Evolutionary conservation across 2,113 vertebrate genomes (phyloP).

Genomic region (Calyptommatus sinebrachiatus): DNA sequence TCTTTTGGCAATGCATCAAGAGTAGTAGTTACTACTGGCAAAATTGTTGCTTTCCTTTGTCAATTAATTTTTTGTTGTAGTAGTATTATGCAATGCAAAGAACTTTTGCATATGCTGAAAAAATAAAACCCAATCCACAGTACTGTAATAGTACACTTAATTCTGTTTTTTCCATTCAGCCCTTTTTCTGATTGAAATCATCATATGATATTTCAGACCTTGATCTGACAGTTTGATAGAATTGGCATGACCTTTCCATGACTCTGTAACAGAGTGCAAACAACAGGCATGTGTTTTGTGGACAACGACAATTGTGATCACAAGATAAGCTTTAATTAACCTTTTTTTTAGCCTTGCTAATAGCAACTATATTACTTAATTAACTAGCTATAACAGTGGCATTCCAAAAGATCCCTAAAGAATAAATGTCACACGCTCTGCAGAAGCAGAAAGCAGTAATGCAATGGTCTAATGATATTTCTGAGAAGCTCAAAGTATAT

Average conservation of each 20-base stretch:
- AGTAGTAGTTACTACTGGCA: too few relatives aligned
- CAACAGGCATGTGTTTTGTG: too few relatives aligned
- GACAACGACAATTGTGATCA: too few relatives aligned
- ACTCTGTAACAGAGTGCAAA: too few relatives aligned
- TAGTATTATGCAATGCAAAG: conserved; percentile 29
- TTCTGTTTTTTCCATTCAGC: neutral
- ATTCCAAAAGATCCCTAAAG: conserved; percentile 13
- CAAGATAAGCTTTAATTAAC: neutral
- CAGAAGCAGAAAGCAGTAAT: neutral
- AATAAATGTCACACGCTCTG: neutral
- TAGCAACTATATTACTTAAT: too few relatives aligned
- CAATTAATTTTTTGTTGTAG: neutral
- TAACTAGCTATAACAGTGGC: neutral
- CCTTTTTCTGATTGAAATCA: neutral
- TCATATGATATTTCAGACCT: neutral
- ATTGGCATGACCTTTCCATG: too few relatives aligned
- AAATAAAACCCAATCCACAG: neutral
- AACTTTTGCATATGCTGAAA: conserved; percentile 10
- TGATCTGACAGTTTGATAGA: too few relatives aligned
- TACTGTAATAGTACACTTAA: neutral
- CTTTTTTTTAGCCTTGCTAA: too few relatives aligned
- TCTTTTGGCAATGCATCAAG: too few relatives aligned
- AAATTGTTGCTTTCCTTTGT: too few relatives aligned
- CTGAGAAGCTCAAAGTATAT: conserved; percentile 38
- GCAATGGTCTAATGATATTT: neutral